Percentiles rank a stretch among this genome's conserved stretches.
Evolutionary conservation across 2,797 vertebrate genomes (phyloP).

Genomic region (Meriones psammophilus): DNA sequence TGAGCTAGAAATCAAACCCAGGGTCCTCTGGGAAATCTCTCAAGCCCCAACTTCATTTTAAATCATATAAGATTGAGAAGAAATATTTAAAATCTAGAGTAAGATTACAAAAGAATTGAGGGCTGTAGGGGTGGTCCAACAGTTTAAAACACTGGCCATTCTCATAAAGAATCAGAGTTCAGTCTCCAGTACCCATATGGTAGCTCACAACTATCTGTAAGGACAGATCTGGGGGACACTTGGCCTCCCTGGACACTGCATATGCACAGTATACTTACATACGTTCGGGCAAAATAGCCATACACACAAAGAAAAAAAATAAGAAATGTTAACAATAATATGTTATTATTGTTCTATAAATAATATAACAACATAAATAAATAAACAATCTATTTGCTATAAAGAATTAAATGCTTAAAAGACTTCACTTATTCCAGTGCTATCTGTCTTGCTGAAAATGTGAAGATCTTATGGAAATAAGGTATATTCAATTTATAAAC

Average conservation of each 20-base stretch:
- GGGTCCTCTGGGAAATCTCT: neutral
- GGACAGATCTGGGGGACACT: neutral
- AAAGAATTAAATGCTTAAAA: constrained; percentile 25
- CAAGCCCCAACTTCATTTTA: neutral
- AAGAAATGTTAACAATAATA: neutral
- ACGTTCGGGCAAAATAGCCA: neutral
- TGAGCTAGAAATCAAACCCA: neutral
- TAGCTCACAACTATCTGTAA: neutral
- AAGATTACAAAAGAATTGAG: neutral
- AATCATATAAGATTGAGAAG: neutral
- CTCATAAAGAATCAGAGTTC: neutral
- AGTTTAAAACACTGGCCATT: neutral
- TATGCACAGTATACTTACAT: neutral
- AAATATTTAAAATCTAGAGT: constrained; percentile 24
- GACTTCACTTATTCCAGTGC: neutral
- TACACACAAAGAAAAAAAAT: neutral
- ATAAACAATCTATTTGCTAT: neutral
- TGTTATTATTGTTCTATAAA: no score
- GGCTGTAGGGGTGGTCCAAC: neutral
- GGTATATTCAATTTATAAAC: neutral
- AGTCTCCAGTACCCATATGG: neutral
- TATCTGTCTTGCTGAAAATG: neutral
- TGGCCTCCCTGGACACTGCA: neutral
- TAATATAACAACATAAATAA: neutral
- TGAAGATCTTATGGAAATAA: neutral